Percentiles rank a stretch among this genome's conserved stretches.
Conservation (phyloP, 2,113 vertebrate species). For the Struthio camelus region DNA sequence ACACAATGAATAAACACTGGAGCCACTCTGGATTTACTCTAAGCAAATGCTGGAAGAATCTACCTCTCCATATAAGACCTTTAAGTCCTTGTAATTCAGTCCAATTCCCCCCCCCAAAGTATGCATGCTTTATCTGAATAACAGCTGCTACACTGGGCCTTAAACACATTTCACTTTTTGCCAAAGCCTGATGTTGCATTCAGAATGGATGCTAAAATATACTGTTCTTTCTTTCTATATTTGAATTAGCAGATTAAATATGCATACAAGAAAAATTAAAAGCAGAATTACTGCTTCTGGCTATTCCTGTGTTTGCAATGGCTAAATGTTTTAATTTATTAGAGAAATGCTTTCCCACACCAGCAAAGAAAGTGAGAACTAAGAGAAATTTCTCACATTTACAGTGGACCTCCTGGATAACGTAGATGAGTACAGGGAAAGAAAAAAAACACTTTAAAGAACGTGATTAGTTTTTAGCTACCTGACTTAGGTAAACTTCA, state of each 20-base stretch:
- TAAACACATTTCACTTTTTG: background rate
- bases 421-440: background rate
- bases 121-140: background rate
- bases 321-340: background rate
- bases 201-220: background rate
- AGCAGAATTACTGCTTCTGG: background rate
- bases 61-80: background rate
- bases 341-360: background rate
- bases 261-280: background rate
- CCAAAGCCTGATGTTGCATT: background rate
- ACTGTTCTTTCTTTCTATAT: background rate
- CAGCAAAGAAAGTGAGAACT: background rate
- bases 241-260: background rate
- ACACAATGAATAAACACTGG: background rate
- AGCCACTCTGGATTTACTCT: background rate
- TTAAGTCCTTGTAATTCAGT: background rate
- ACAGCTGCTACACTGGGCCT: background rate
- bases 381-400: background rate
- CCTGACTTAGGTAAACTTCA: background rate
- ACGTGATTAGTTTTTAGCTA: background rate
- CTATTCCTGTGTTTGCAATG: background rate
- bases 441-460: background rate
- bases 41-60: background rate
- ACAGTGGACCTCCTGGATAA: background rate
- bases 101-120: background rate